These are phyloP conservation scores for Drosophila tani DNA, from an alignment of 1,140 invertebrate genomes.

Conservation along the genomic window DNA sequence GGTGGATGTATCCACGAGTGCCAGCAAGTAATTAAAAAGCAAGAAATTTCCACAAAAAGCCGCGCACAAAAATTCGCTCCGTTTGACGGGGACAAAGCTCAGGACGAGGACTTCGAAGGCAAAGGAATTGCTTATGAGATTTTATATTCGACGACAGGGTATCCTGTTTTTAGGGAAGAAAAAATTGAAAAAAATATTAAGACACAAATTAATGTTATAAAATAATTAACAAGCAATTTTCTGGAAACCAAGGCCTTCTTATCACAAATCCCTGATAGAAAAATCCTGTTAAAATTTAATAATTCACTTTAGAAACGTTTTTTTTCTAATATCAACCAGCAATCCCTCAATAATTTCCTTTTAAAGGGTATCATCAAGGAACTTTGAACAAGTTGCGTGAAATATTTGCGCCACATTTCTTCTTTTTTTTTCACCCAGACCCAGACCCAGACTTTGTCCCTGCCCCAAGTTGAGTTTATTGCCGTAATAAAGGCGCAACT, in stretches of 20 bases:
- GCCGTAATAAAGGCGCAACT: slow-evolving; percentile 75
- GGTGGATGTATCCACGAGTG: slow-evolving; percentile 57
- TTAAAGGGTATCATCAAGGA: slow-evolving; percentile 19
- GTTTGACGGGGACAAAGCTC: slow-evolving; percentile 64
- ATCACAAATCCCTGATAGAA: not conserved
- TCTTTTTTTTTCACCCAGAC: slow-evolving; percentile 16
- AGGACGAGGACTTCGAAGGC: slow-evolving; percentile 26
- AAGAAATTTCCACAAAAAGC: slow-evolving; percentile 72
- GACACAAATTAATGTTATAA: too few relatives aligned
- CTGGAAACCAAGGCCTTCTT: not conserved
- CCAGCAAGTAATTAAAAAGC: slow-evolving; percentile 77
- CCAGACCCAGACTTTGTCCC: slow-evolving; percentile 5
- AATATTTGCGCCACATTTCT: slow-evolving; percentile 71
- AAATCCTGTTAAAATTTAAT: not conserved
- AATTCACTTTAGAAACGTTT: rapidly evolving
- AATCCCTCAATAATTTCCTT: not conserved
- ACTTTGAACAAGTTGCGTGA: slow-evolving; percentile 64
- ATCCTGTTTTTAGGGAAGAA: not conserved
- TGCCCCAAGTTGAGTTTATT: slow-evolving; percentile 66
- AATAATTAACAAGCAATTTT: not conserved
- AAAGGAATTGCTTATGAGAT: not conserved
- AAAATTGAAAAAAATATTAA: not conserved
- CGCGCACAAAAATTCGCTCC: slow-evolving; percentile 59
- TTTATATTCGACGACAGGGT: not conserved
- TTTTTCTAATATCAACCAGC: not conserved